Base-by-base conservation (phyloP, 2,113 vertebrate species). In the Cephalopholis sonnerati region DNA sequence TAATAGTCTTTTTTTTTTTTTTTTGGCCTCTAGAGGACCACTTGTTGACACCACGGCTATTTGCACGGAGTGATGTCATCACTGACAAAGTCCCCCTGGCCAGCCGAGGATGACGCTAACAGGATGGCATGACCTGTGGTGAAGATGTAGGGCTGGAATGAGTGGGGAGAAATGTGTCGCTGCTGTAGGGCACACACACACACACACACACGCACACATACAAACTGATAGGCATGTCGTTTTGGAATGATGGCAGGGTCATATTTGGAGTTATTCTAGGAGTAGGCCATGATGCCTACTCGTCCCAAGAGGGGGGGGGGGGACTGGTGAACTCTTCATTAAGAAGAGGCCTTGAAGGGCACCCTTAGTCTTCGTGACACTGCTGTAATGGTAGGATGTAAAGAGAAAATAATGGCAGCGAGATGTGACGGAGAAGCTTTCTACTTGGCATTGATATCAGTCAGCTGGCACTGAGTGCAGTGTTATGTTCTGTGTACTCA, bases 231-330 rank as follows among this genome's bases (percentile, higher is more conserved):
- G 70, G 51, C 79, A 79, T 80, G 69, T 88, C 5, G 39, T 65
- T 89, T 87, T 89, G 92, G 93, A 94, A 93, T 93, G 83, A 91
- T 83, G 81, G 79, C 87, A 73, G 82, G 86, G 76, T 76, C 82
- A 86, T 63, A 84, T 83, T 87, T 72, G 44, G 83, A 77, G 82
- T 82, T 81, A 80, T 87, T 90, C 61, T 90, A 66, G 50, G 83
- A 77, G 70, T 55, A 25, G 81, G 69, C 15, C 20, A 44, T 65
- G 62, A 84, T 73, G 63, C 65, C 55, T 46, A 32, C 74, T 64
- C n/a, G 20, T 83, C 39, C 55, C 76, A 18, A 50, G 48, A 16
- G 79, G 18, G 48, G 32, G 32, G 32, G 32, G 32, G 32, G 32
- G 32, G 32, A 8, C 32, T 63, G 55, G 12, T 54, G 69, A 66